Evolutionary conservation across 2,113 vertebrate species (phyloP), one percentile per base, ranked within the genome.

Genomic region (Otis tarda): DNA sequence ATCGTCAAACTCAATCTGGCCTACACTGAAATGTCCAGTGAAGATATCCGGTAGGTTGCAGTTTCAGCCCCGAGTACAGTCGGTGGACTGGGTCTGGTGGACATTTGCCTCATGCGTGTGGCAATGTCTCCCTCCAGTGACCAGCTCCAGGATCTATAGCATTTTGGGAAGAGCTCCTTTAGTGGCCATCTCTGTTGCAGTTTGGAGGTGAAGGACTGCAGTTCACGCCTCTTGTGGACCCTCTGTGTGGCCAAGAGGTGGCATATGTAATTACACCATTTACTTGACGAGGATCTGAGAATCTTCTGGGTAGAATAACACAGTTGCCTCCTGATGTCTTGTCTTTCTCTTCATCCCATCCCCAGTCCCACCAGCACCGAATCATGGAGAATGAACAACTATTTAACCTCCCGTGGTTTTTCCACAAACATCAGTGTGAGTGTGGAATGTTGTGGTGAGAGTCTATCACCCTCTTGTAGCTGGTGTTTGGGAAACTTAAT

Each of bases 1-100:
- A 98, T 99, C 45, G 97, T 92, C 73, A 97, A 97, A 63, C 98
- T 99, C 76, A 99, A 99, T 87, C 97, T 99, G 50, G 98, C 98
- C 95, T 99, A 99, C 97, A 99, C 98, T 84, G 96, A 96, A 63
- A 98, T 99, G 98, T 98, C 98, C 63, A 97, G 97, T 41, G 97
- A 98, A 21, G 98, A 99, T 76, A 98, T 99, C 94, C 93, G 98
- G 99, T 99, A 97, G 49, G 96, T 94, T 60, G 37, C n/a, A 14
- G 3, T 33, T 78, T 67, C 41, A 74, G n/a, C 22, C 12, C 45
- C 22, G 23, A 7, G 28, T 19, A 7, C 7, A 31, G 5, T 23
- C 7, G 3, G 6, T 31, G 35, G 37, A 23, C 37, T 52, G 22
- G 14, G 7, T 4, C 61, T 73, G 31, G 50, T 16, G 6, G 20